These are phyloP conservation scores for Sebastes elongatus DNA, from an alignment of 2,797 vertebrate genomes.

Conservation along the genomic window DNA sequence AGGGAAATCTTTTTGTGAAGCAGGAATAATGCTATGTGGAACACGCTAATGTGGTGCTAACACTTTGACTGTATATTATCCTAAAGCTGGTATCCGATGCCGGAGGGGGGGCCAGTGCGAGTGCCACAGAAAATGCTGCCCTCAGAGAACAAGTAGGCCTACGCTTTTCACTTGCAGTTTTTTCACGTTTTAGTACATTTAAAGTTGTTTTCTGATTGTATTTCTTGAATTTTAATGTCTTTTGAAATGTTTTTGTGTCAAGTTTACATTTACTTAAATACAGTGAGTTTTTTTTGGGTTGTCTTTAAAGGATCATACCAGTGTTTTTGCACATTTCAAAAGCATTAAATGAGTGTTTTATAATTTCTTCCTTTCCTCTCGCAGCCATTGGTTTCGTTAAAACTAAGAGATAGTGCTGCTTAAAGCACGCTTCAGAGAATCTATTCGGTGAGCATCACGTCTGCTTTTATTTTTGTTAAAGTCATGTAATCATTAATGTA, in stretches of 20 bases:
- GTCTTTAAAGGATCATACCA: neutral
- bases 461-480: neutral
- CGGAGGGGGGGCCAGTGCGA: conserved; percentile 79
- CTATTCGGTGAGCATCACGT: neutral
- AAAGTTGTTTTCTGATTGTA: neutral
- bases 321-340: conserved; percentile 32
- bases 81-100: conserved; percentile 83
- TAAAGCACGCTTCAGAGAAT: neutral
- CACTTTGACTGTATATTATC: conserved; percentile 73
- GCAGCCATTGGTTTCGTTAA: neutral
- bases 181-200: neutral
- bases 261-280: neutral
- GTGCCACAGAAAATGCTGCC: conserved; percentile 85
- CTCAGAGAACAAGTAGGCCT: conserved; percentile 80
- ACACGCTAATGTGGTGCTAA: conserved; percentile 71
- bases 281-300: neutral
- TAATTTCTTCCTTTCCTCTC: neutral
- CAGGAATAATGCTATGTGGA: conserved; percentile 56
- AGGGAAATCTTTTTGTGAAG: conserved; percentile 11
- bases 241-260: neutral
- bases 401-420: neutral
- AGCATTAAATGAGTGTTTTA: neutral
- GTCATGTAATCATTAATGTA: neutral
- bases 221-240: neutral
- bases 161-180: conserved; percentile 56